Evolutionary conservation across 1,140 invertebrate species (phyloP), one percentile per base, ranked within the genome.

Genomic region (Marisa cornuarietis): DNA sequence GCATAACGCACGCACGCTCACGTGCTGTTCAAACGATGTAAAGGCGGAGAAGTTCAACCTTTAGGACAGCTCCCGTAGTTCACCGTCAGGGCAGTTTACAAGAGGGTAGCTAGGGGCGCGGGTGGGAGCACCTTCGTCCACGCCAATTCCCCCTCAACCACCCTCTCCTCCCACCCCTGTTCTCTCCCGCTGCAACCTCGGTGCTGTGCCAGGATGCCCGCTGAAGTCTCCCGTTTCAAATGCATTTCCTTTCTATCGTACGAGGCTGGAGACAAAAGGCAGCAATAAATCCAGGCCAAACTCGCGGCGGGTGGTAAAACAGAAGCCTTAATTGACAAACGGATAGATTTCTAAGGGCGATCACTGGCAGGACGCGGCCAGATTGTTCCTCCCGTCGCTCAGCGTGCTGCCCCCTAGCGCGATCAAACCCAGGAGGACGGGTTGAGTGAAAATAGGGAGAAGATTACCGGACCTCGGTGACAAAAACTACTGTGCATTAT

Each of bases 271-370:
- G 66, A 80, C 79, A 80, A 80, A 66, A 80, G 63, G 14, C 54
- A 63, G 73, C 74, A 76, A 76, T 80, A 76, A 80, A 79, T 73
- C 66, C 63, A 18, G 54, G 61, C 79, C 49, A 31, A 69, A 69
- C 74, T 76, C 79, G 52, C 73, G 63, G 54, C 74, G 68, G 79
- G 79, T 65, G 79, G 79, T 77, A 76, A 76, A 71, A 76, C 73
- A 68, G 74, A 26, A 58, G 65, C 68, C 72, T 79, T 80, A 80
- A 80, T 80, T 80, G 79, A 80, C 79, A 77, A 76, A 76, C 74
- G 79, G 79, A 76, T 80, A 69, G 58, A 72, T 80, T 80, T 80
- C 79, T 71, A 80, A 76, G 62, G 63, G 63, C 74, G 52, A 71
- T 71, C 58, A 58, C 52, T 76, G 74, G 65, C 68, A 66, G 52